Percentiles rank a stretch among this genome's conserved stretches.
phyloP scores from a whole-genome alignment of 2,113 vertebrate genomes.

The Nestor notabilis region DNA sequence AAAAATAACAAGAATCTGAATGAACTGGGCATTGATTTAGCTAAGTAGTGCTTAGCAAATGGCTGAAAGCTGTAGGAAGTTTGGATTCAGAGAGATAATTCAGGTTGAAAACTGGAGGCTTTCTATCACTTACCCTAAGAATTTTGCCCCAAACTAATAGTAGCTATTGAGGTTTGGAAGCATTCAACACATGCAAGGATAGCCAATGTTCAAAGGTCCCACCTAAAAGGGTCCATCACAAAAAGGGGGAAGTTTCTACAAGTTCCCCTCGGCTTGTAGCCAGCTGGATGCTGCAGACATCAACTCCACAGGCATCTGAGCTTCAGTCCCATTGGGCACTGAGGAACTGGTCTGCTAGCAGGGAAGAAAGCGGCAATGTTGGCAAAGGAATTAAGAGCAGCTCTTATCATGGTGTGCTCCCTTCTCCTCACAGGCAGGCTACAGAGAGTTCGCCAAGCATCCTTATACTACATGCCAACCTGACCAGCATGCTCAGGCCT shows the following conservation, averaged over 20 bases:
- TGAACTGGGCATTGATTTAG: neutral
- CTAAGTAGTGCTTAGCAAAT: neutral
- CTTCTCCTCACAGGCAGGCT: neutral
- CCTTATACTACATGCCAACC: neutral
- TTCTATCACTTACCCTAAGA: neutral
- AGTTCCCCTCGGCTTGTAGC: too few relatives aligned
- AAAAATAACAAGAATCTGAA: neutral
- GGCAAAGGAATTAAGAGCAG: neutral
- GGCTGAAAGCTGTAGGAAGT: neutral
- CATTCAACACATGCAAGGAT: neutral
- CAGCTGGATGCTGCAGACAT: neutral
- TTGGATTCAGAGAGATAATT: neutral
- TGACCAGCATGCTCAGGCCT: neutral
- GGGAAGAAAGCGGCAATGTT: neutral
- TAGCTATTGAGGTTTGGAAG: neutral
- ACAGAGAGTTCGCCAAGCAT: neutral
- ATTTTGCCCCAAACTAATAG: neutral
- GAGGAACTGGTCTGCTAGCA: neutral
- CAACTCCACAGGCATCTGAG: neutral
- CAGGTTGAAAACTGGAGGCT: neutral
- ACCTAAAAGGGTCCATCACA: neutral
- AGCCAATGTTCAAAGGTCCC: neutral
- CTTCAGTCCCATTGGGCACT: neutral
- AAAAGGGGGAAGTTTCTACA: neutral
- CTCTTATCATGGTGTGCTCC: neutral